Conservation (phyloP, 2,797 vertebrate genomes). For the Distichodus sexfasciatus region DNA sequence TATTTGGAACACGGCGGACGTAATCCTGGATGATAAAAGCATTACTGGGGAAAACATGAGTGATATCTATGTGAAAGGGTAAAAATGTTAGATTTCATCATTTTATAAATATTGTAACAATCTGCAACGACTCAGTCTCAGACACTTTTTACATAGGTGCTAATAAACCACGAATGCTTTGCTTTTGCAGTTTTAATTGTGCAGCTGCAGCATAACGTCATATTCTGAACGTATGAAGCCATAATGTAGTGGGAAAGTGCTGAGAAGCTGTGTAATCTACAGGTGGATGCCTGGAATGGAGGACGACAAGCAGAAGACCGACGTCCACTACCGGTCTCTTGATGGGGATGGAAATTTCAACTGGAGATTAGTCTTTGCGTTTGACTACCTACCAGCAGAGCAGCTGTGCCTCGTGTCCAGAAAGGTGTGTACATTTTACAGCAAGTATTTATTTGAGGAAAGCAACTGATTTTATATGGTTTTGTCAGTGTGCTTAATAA, state of each 20-base stretch:
- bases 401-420: slow-evolving; percentile 89
- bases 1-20: slow-evolving; percentile 95
- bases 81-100: slow-evolving; percentile 27
- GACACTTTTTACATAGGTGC: too few species aligned
- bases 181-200: too few species aligned
- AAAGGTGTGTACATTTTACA: slow-evolving; percentile 76
- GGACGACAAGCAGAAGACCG: slow-evolving; percentile 96
- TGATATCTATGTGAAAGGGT: slow-evolving; percentile 99
- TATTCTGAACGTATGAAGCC: too few species aligned
- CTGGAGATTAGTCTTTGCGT: slow-evolving; percentile 95
- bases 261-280: slow-evolving; percentile 18
- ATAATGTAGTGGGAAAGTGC: not conserved
- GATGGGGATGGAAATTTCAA: slow-evolving; percentile 98
- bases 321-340: slow-evolving; percentile 95
- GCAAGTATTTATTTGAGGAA: too few species aligned
- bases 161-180: too few species aligned
- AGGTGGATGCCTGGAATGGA: slow-evolving; percentile 98
- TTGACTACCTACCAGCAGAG: slow-evolving; percentile 94
- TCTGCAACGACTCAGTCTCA: too few species aligned
- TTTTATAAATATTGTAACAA: not conserved
- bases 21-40: slow-evolving; percentile 92
- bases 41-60: slow-evolving; percentile 98
- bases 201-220: too few species aligned
- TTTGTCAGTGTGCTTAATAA: too few species aligned
- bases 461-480: too few species aligned